phyloP scores from a whole-genome alignment of 92 coral and sea anemone species.

The Montipora capitata region DNA sequence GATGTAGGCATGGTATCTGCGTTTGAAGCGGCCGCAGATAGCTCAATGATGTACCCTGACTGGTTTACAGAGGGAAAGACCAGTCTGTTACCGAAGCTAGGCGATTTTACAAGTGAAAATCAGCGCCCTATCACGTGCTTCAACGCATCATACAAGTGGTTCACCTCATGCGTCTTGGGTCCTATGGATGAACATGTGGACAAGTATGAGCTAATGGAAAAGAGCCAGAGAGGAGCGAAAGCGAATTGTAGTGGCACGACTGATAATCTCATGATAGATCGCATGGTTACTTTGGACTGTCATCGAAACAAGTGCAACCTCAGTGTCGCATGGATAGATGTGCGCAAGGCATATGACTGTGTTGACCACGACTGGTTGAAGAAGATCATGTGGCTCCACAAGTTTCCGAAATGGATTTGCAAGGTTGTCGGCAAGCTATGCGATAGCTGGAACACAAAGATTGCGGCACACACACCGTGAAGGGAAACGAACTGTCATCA shows the following conservation, averaged over 20 bases:
- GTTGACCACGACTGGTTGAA: slow-evolving; percentile 51
- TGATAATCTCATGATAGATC: slow-evolving; percentile 51
- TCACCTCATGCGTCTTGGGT: slow-evolving; percentile 58
- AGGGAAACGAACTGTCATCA: slow-evolving; percentile 51
- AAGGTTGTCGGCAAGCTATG: slow-evolving; percentile 51
- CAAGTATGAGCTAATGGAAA: slow-evolving; percentile 47
- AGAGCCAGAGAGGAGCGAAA: slow-evolving; percentile 75
- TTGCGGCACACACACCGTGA: slow-evolving; percentile 37
- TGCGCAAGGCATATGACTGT: slow-evolving; percentile 54
- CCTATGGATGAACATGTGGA: slow-evolving; percentile 66
- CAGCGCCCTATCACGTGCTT: slow-evolving; percentile 76
- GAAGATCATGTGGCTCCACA: slow-evolving; percentile 65
- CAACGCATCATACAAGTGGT: slow-evolving; percentile 71
- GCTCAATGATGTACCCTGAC: not conserved
- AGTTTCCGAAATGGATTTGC: slow-evolving; percentile 61
- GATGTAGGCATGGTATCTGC: slow-evolving; percentile 36
- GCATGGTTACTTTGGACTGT: slow-evolving; percentile 70
- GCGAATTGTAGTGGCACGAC: slow-evolving; percentile 50
- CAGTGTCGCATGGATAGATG: slow-evolving; percentile 79
- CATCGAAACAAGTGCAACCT: slow-evolving; percentile 37
- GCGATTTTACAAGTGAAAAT: slow-evolving; percentile 66
- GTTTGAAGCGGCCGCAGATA: not conserved
- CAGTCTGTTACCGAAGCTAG: slow-evolving; percentile 51
- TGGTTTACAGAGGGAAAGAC: slow-evolving; percentile 58
- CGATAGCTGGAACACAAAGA: slow-evolving; percentile 63